Conservation (phyloP, 2,888 invertebrate species). For the Heliconius sara region DNA sequence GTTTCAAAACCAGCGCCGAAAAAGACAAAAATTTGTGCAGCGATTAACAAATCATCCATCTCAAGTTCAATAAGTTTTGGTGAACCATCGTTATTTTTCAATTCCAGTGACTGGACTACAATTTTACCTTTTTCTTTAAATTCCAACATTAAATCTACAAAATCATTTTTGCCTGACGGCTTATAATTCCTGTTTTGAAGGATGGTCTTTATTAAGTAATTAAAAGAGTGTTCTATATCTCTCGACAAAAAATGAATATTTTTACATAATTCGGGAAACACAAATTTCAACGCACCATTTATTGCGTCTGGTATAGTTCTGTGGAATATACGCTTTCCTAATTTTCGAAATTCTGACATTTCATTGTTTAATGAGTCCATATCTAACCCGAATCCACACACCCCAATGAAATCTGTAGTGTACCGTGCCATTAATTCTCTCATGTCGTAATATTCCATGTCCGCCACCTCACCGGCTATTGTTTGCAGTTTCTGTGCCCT, state of each 20-base stretch:
- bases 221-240: conserved; percentile 64
- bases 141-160: conserved; percentile 73
- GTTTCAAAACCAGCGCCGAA: conserved; percentile 82
- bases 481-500: conserved; percentile 69
- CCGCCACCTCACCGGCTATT: conserved; percentile 61
- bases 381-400: conserved; percentile 74
- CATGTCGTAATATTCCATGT: conserved; percentile 65
- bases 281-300: conserved; percentile 60
- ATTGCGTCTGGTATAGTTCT: conserved; percentile 63
- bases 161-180: conserved; percentile 71
- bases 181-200: conserved; percentile 65
- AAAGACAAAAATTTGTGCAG: conserved; percentile 76
- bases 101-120: conserved; percentile 68
- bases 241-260: conserved; percentile 62
- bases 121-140: conserved; percentile 69
- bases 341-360: conserved; percentile 69
- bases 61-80: conserved; percentile 66
- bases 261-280: conserved; percentile 71
- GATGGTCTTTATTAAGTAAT: conserved; percentile 61
- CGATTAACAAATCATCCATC: conserved; percentile 66
- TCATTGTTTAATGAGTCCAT: conserved; percentile 69
- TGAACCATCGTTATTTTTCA: conserved; percentile 63
- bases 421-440: conserved; percentile 76
- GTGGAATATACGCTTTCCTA: conserved; percentile 71
- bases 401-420: conserved; percentile 76